Evolutionary conservation across 2,888 invertebrate species (phyloP).

Genomic region (Dolomedes plantarius): DNA sequence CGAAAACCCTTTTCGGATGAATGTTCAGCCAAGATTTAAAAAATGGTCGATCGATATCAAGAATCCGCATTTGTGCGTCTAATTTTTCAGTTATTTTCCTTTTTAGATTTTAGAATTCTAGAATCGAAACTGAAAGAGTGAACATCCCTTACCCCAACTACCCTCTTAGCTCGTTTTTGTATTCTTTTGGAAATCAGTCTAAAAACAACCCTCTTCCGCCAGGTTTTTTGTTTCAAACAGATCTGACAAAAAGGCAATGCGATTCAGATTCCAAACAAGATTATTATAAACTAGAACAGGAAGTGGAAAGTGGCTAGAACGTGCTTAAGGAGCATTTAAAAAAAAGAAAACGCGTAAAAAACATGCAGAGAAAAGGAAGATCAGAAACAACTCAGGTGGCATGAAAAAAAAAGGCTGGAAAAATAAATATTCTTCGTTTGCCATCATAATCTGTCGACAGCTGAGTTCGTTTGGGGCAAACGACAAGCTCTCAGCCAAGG

Average conservation of each 20-base stretch:
- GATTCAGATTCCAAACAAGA: slow-evolving; percentile 40
- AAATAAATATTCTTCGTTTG: slow-evolving; percentile 41
- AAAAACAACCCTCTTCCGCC: slow-evolving; percentile 29
- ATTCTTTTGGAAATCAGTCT: too few relatives aligned
- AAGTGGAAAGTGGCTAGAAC: slow-evolving; percentile 17
- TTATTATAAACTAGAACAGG: slow-evolving; percentile 63
- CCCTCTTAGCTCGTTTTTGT: too few relatives aligned
- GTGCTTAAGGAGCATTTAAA: slow-evolving; percentile 9
- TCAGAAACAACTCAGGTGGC: slow-evolving; percentile 45
- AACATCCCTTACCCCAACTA: too few relatives aligned
- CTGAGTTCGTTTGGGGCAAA: slow-evolving; percentile 49
- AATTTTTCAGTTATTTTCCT: too few relatives aligned
- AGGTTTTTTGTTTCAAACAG: slow-evolving; percentile 35
- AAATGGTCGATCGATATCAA: too few relatives aligned
- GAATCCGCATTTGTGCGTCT: too few relatives aligned
- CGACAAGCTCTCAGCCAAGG: slow-evolving; percentile 27
- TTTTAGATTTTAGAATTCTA: too few relatives aligned
- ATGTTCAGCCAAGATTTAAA: too few relatives aligned
- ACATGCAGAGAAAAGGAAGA: slow-evolving; percentile 2
- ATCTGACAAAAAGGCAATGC: slow-evolving; percentile 1
- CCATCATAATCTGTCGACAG: slow-evolving; percentile 67
- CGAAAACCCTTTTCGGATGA: too few relatives aligned
- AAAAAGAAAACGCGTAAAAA: neutral
- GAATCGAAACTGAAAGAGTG: too few relatives aligned
- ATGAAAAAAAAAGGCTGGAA: slow-evolving; percentile 13